phyloP scores from a whole-genome alignment of 92 coral and sea anemone species.

The Blastomussa wellsi region DNA sequence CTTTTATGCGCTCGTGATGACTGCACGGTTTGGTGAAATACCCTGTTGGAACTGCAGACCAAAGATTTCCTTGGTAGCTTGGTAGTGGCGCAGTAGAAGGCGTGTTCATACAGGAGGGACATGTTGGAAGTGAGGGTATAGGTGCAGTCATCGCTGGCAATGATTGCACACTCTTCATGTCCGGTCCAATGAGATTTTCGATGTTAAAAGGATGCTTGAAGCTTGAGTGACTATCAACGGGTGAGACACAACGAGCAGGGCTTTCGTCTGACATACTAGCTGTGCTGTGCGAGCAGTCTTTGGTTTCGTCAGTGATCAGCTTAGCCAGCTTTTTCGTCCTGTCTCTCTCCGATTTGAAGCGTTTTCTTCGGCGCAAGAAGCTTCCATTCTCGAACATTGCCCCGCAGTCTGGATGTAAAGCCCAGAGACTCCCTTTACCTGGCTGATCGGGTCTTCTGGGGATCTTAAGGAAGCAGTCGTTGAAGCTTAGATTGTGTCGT shows the following conservation, averaged over 20 bases:
- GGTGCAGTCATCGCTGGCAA: constrained; percentile 59
- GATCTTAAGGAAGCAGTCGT: constrained; percentile 96
- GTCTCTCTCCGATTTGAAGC: constrained; percentile 93
- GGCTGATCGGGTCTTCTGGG: constrained; percentile 99
- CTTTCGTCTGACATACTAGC: constrained; percentile 12
- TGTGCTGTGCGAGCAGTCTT: constrained; percentile 35
- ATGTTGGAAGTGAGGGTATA: constrained; percentile 81
- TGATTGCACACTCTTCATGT: constrained; percentile 58
- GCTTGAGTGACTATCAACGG: constrained; percentile 53
- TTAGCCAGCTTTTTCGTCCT: constrained; percentile 73
- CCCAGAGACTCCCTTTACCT: constrained; percentile 98
- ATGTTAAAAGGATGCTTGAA: constrained; percentile 97
- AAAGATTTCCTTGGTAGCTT: constrained; percentile 66
- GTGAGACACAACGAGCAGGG: constrained; percentile 43
- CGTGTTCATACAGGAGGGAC: constrained; percentile 80
- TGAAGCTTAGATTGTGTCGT: constrained; percentile 92
- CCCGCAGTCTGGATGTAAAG: constrained; percentile 98
- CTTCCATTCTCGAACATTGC: constrained; percentile 99
- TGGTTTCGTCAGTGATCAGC: constrained; percentile 62
- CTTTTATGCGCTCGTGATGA: constrained; percentile 64
- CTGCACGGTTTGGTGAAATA: constrained; percentile 75
- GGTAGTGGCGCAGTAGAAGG: constrained; percentile 47
- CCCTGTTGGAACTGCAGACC: constrained; percentile 73
- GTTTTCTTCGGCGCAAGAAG: constrained; percentile 89
- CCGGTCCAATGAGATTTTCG: constrained; percentile 89